Conservation (phyloP, 1,140 invertebrate genomes). For the Drosophila sp. region DNA sequence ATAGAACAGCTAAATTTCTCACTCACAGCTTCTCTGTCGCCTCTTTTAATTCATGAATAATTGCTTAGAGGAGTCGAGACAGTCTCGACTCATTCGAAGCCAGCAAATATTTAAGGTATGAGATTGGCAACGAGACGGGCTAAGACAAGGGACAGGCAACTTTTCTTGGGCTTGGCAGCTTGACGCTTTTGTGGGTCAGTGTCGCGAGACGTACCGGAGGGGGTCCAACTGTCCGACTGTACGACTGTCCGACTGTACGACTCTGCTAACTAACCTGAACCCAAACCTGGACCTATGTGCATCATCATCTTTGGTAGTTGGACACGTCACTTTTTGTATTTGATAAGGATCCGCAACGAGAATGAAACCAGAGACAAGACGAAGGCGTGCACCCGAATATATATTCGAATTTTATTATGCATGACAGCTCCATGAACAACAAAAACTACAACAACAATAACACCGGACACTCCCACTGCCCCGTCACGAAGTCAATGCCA, state of each 20-base stretch:
- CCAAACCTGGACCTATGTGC: constrained; percentile 42
- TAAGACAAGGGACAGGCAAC: constrained; percentile 39
- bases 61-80: constrained; percentile 1
- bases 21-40: neutral
- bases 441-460: constrained; percentile 51
- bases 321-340: constrained; percentile 80
- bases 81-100: constrained; percentile 19
- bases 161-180: constrained; percentile 55
- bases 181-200: constrained; percentile 68
- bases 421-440: constrained; percentile 72
- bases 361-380: constrained; percentile 53
- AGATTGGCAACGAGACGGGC: constrained; percentile 24
- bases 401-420: constrained; percentile 83
- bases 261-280: constrained; percentile 10
- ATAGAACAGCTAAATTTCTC: constrained; percentile 1
- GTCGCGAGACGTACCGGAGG: constrained; percentile 32
- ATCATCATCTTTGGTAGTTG: constrained; percentile 70
- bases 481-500: constrained; percentile 52
- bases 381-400: constrained; percentile 78
- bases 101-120: constrained; percentile 58
- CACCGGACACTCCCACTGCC: constrained; percentile 72
- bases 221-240: neutral
- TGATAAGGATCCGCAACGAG: constrained; percentile 80
- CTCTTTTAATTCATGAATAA: constrained; percentile 18
- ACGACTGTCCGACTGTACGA: too few species aligned